Evolutionary conservation across 2,113 vertebrate genomes (phyloP), one percentile per base, ranked within the genome.

Genomic region (Tiliqua scincoides): DNA sequence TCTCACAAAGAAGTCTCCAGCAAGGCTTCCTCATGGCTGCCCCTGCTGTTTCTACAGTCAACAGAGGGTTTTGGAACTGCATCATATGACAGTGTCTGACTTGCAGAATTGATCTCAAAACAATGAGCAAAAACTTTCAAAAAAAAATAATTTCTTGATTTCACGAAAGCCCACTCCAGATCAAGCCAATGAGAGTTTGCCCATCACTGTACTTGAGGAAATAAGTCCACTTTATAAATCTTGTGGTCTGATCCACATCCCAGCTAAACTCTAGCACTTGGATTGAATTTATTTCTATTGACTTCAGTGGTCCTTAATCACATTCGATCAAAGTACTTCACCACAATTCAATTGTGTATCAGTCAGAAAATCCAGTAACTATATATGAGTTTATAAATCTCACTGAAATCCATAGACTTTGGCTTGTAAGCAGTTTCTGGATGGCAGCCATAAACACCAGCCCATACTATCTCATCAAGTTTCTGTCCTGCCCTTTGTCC

Each of bases 351-450:
- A 37, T 54, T 65, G 78, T 79, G 32, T 35, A 30, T 65, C n/a
- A 37, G 15, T n/a, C 59, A 54, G 14, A 65, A 73, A 74, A 63
- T 65, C n/a, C 32, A 65, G 30, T 86, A 52, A 43, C 57, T 80
- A 27, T 73, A 63, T 62, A 65, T 14, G 70, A 80, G 68, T 80
- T 73, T 68, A 63, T 80, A 80, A 80, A 74, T 80, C 40, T 80
- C 57, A 72, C 30, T 27, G 40, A 74, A 80, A 80, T 85, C 63
- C 59, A 85, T 80, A 86, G 15, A 15, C 14, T 73, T 63, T 48
- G 15, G 79, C 40, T 77, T 63, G 61, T 74, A 65, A 63, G 70
- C 40, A 65, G 12, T 86, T 81, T 80, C 85, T 80, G 59, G 37
- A 62, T 12, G 73, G 15, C 68, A 74, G 70, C 77, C n/a, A 86